Base-by-base conservation (phyloP, 1,140 invertebrate species). In the Drosophila malerkotliana region DNA sequence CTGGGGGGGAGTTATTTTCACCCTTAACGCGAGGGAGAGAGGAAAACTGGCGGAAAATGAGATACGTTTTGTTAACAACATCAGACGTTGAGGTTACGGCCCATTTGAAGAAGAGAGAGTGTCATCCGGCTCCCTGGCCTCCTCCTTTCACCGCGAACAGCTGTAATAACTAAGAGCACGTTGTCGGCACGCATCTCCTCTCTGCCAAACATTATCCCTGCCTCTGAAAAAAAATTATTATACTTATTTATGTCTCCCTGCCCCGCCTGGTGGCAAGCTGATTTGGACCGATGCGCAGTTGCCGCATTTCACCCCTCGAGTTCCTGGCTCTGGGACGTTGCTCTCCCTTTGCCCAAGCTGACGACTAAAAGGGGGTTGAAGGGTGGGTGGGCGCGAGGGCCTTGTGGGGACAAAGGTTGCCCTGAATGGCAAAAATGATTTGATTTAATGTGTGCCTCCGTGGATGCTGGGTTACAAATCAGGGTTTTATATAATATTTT, bases 241-340 rank as follows among this genome's bases (percentile, higher is more conserved):
- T 75, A 74, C 78, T 81, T 71, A 77, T 81, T 84, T 64, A 73
- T 79, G 62, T 79, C 61, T 68, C 63, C 18, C 60, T 71, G 71
- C 48, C 55, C 24, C 24, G 24, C 26, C 26, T 72, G 76, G 9
- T 37, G 34, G 58, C 49, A 81, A 73, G 56, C 67, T 57, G 52
- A 61, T 66, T 74, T 64, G 57, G 68, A 49, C 48, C 48, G 55
- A 55, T 10, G 81, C 77, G 73, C 44, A 51, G 81, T 84, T 84
- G 81, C 82, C 81, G 51, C 72, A 71, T 24, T 84, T 84, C 81
- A 77, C 57, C 24, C 59, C 52, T 47, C 41, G 45, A 67, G 54
- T 34, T 44, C 32, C 51, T 53, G 44, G 44, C 37, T 14, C 8
- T 28, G 39, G 49, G 47, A 57, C n/a, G 9, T 5, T 48, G 54